phyloP scores from a whole-genome alignment of 1,140 invertebrate species.

The Drosophila murphyi region DNA sequence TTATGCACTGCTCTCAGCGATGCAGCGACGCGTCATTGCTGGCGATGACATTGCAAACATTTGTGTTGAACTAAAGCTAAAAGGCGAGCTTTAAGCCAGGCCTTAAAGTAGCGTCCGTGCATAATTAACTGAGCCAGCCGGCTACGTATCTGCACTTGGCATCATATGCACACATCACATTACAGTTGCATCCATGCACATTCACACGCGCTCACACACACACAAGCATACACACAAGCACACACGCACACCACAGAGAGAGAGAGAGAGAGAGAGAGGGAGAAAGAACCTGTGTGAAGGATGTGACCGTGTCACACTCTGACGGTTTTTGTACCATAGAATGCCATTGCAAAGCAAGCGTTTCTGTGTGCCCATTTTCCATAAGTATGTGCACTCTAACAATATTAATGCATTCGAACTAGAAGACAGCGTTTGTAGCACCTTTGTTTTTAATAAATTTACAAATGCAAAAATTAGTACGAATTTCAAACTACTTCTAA shows the following conservation, averaged over 20 bases:
- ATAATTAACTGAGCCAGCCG: slow-evolving; percentile 72
- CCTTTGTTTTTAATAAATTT: no score
- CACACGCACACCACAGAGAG: no score
- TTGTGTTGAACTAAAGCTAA: slow-evolving; percentile 38
- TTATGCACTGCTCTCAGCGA: slow-evolving; percentile 40
- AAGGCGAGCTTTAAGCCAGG: slow-evolving; percentile 58
- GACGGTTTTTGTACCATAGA: slow-evolving; percentile 72
- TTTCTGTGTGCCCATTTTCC: slow-evolving; percentile 17
- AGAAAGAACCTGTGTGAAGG: slow-evolving; percentile 62
- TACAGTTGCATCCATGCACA: slow-evolving; percentile 29
- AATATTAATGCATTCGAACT: background rate
- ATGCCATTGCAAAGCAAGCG: slow-evolving; percentile 53
- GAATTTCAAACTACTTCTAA: no score
- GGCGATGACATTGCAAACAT: slow-evolving; percentile 64
- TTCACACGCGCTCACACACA: slow-evolving; percentile 29
- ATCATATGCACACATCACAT: slow-evolving; percentile 46
- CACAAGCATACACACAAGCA: slow-evolving; percentile 5
- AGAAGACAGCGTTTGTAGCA: background rate
- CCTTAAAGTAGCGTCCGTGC: slow-evolving; percentile 66
- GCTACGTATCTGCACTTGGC: slow-evolving; percentile 47
- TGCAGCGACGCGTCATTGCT: slow-evolving; percentile 9
- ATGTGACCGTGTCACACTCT: slow-evolving; percentile 81
- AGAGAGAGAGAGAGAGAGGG: background rate
- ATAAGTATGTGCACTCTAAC: slow-evolving; percentile 23
- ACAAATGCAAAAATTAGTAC: no score